Conservation (phyloP, 2,888 invertebrate genomes). For the Allolobophora icterica region DNA sequence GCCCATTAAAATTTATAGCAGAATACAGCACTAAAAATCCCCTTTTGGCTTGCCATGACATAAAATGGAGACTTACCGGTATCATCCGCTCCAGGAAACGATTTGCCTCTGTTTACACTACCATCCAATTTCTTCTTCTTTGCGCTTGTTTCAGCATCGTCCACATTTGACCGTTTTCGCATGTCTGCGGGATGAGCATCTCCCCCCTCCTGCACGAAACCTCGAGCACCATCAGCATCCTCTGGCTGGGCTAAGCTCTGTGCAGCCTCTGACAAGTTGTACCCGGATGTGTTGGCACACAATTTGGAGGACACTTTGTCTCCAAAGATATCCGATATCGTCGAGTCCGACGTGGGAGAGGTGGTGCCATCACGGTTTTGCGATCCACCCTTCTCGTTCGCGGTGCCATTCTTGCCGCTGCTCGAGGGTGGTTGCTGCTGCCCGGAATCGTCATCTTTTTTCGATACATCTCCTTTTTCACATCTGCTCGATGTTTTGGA, state of each 20-base stretch:
- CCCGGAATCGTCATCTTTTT: neutral
- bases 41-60: neutral
- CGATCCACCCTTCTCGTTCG: neutral
- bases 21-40: neutral
- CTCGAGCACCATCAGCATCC: neutral
- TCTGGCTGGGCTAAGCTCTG: neutral
- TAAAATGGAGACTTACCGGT: neutral
- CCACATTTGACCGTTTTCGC: neutral
- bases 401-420: slow-evolving; percentile 13
- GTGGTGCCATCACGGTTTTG: neutral
- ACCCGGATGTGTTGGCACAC: neutral
- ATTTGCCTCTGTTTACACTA: neutral
- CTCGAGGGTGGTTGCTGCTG: neutral
- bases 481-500: neutral
- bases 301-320: neutral
- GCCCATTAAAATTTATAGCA: neutral
- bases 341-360: neutral
- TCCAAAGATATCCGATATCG: neutral
- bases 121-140: slow-evolving; percentile 22
- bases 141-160: neutral
- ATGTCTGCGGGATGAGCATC: neutral
- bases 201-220: neutral
- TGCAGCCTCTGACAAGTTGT: neutral
- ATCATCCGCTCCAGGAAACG: neutral
- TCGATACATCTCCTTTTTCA: neutral